Evolutionary conservation across 92 coral and sea anemone species (phyloP).

Genomic region (Pocillopora meandrina): DNA sequence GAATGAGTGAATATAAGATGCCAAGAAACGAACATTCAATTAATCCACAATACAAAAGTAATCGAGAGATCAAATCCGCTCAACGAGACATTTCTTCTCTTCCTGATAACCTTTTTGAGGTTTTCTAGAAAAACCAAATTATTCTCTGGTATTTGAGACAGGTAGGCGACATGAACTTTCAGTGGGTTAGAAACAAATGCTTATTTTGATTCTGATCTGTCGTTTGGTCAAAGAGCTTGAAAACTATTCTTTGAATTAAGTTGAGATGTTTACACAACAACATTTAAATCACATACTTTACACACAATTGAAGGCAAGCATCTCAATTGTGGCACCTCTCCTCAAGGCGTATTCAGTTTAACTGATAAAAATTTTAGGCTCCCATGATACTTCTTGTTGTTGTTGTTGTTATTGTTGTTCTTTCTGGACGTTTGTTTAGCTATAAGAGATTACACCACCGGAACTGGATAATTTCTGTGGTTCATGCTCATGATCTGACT

Average conservation of each 20-base stretch:
- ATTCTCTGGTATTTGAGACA: background rate
- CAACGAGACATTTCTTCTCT: background rate
- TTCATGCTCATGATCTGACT: background rate
- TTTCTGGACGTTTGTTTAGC: no score
- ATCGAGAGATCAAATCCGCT: background rate
- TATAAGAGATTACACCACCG: no score
- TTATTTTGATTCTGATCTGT: slow-evolving; percentile 5
- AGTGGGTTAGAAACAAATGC: background rate
- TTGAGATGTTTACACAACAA: background rate
- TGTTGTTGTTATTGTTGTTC: no score
- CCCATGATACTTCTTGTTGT: no score
- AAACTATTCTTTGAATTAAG: background rate
- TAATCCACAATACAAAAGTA: background rate
- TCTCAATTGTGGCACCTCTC: no score
- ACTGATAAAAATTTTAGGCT: no score
- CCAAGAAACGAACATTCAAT: no score
- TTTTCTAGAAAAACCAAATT: background rate
- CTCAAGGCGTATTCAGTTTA: no score
- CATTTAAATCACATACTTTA: background rate
- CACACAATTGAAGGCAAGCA: background rate
- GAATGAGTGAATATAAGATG: background rate
- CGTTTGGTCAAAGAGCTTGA: slow-evolving; percentile 8
- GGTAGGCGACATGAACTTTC: background rate
- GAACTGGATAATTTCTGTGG: background rate
- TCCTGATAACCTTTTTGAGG: slow-evolving; percentile 9